phyloP scores from a whole-genome alignment of 2,797 vertebrate species.

The Xiphorhynchus erythropygius region DNA sequence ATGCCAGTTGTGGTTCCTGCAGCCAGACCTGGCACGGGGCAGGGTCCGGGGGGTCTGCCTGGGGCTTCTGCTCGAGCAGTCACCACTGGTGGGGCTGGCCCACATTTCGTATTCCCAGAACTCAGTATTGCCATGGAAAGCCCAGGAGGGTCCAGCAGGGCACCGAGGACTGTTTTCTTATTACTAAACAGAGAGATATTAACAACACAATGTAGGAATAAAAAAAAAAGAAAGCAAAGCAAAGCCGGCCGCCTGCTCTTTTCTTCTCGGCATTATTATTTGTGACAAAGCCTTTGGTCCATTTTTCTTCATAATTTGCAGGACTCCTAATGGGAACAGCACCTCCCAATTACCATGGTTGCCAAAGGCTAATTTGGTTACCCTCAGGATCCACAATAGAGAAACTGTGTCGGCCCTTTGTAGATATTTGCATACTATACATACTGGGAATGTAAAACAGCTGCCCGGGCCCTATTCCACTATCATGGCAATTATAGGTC shows the following conservation, averaged over 20 bases:
- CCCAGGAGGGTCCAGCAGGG: constrained; percentile 39
- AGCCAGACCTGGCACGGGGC: neutral
- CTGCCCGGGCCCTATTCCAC: constrained; percentile 79
- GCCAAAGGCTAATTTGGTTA: constrained; percentile 86
- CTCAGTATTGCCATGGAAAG: constrained; percentile 26
- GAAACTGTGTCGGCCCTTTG: constrained; percentile 81
- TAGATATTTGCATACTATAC: constrained; percentile 85
- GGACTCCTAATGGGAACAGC: constrained; percentile 86
- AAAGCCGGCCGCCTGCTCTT: constrained; percentile 76
- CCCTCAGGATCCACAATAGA: constrained; percentile 81
- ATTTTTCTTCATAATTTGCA: constrained; percentile 85
- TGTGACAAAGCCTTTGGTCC: constrained; percentile 82
- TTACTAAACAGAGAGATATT: constrained; percentile 76
- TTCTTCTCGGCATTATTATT: constrained; percentile 82
- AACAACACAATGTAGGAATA: constrained; percentile 78
- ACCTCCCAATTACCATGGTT: constrained; percentile 85
- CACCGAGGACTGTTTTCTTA: constrained; percentile 72
- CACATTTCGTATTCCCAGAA: neutral
- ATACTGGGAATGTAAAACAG: constrained; percentile 84
- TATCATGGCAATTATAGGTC: constrained; percentile 83
- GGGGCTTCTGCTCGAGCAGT: neutral
- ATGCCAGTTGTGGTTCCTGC: neutral
- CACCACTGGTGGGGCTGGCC: neutral
- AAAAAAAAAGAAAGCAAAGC: constrained; percentile 36
- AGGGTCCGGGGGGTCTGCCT: too few relatives aligned